Base-by-base conservation (phyloP, 2,888 invertebrate species). In the Leptarthrus brevirostris region DNA sequence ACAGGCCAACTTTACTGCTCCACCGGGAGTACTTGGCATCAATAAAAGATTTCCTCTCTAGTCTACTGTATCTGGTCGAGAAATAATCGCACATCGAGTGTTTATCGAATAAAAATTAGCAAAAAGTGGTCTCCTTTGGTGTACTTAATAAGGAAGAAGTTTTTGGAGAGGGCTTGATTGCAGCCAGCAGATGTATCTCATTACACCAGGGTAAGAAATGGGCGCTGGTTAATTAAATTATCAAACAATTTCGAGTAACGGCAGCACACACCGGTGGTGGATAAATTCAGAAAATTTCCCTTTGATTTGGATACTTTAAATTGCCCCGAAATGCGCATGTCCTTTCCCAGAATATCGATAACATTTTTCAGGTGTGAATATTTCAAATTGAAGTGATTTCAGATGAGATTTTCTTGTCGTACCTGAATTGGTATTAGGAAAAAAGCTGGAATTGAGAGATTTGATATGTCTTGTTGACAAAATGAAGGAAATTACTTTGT, bases 141-240 rank as follows among this genome's bases (percentile, higher is more conserved):
- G 16, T n/a, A 64, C 64, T 64, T 20, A 24, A 44, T 47, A 64
- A 64, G 64, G 47, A 44, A 24, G 44, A 61, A 30, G 18, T 18
- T 49, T 44, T 49, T 1, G 20, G 14, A 12, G 64, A 18, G 24
- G 6, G 3, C 44, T n/a, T 64, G 64, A 47, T 64, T 64, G 47
- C 44, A 40, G 61, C 40, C 61, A 26, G 4, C 34, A 16, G 56
- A 14, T 24, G 26, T n/a, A 12, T 22, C 54, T 18, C 49, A 14
- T 36, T 40, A 40, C 40, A 4, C 34, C 36, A 30, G 16, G 14
- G 56, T 14, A 16, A 30, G 14, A 36, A 64, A 18, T 36, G 64
- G 8, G 47, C 4, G 44, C 58, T 44, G 26, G n/a, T 47, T 40
- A 64, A 64, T 64, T 64, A 64, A 64, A 64, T 64, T 40, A 44